These are phyloP conservation scores for Nomada fabriciana DNA, from an alignment of 2,888 invertebrate genomes.

Conservation along the genomic window DNA sequence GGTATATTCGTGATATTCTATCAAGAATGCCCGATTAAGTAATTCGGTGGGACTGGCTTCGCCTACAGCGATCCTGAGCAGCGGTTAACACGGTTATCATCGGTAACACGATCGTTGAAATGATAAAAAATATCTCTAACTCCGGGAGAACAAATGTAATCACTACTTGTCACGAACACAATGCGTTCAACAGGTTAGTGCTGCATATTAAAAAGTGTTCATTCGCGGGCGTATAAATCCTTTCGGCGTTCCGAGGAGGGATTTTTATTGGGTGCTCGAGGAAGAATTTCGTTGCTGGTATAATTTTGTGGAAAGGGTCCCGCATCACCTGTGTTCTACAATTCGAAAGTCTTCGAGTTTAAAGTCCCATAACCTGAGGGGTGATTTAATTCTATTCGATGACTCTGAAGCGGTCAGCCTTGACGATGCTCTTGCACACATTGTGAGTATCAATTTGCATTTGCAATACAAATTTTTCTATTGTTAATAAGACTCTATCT, in stretches of 20 bases:
- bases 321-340: too few species aligned
- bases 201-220: slow-evolving; percentile 81
- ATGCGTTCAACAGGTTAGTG: slow-evolving; percentile 83
- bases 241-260: slow-evolving; percentile 15
- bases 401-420: too few species aligned
- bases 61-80: slow-evolving; percentile 49
- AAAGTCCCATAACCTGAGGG: too few species aligned
- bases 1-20: too few species aligned
- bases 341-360: too few species aligned
- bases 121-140: slow-evolving; percentile 72
- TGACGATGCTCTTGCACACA: too few species aligned
- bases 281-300: not conserved
- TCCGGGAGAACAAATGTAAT: slow-evolving; percentile 80
- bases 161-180: slow-evolving; percentile 82
- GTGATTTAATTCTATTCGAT: too few species aligned
- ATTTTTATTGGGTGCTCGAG: not conserved
- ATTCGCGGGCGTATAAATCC: slow-evolving; percentile 78
- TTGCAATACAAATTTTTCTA: too few species aligned
- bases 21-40: slow-evolving; percentile 10
- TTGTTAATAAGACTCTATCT: too few species aligned
- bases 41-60: slow-evolving; percentile 41
- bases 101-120: slow-evolving; percentile 63
- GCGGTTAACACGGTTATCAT: slow-evolving; percentile 65
- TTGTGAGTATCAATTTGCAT: too few species aligned
- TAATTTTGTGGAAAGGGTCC: not conserved